Evolutionary conservation across 2,113 vertebrate species (phyloP).

Genomic region (Rhinolophus sinicus): DNA sequence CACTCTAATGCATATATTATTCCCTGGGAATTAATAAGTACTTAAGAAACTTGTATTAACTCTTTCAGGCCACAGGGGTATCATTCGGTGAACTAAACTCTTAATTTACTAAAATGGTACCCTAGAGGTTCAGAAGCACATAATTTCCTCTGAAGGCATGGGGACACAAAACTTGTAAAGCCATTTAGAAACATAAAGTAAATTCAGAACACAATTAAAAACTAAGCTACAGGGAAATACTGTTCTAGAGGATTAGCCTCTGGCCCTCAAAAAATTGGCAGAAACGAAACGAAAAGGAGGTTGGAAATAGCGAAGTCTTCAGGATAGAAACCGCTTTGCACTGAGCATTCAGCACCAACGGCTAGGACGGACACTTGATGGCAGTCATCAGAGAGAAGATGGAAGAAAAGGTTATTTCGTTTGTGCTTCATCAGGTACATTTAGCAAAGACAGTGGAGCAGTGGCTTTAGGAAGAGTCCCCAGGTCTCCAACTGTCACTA

Average conservation of each 20-base stretch:
- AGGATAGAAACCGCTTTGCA: not conserved
- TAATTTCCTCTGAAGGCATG: constrained; percentile 42
- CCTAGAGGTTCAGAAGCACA: constrained; percentile 27
- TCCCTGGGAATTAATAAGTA: constrained; percentile 54
- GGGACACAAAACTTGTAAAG: not conserved
- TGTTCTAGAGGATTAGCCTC: not conserved
- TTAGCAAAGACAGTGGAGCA: not conserved
- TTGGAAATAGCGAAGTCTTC: not conserved
- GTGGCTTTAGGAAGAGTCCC: not conserved
- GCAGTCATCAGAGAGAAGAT: not conserved
- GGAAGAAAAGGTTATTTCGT: rapidly evolving
- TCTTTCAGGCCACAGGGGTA: constrained; percentile 63
- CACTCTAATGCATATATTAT: constrained; percentile 16
- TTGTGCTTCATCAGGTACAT: not conserved
- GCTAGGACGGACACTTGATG: not conserved
- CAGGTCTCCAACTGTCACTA: not conserved
- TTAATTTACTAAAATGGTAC: constrained; percentile 66
- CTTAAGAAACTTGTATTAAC: constrained; percentile 71
- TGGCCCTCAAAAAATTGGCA: not conserved
- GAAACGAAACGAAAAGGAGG: not conserved
- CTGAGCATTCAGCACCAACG: no score
- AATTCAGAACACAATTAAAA: constrained; percentile 66
- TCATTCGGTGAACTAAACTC: constrained; percentile 44
- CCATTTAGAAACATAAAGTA: constrained; percentile 47
- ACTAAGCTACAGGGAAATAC: not conserved